A percentile compares a stretch with the other conserved stretches of the same genome.
Evolutionary conservation across 30 jellyfish, hydroid and myxozoan species (phyloP).

Genomic region (Aurelia sp.): DNA sequence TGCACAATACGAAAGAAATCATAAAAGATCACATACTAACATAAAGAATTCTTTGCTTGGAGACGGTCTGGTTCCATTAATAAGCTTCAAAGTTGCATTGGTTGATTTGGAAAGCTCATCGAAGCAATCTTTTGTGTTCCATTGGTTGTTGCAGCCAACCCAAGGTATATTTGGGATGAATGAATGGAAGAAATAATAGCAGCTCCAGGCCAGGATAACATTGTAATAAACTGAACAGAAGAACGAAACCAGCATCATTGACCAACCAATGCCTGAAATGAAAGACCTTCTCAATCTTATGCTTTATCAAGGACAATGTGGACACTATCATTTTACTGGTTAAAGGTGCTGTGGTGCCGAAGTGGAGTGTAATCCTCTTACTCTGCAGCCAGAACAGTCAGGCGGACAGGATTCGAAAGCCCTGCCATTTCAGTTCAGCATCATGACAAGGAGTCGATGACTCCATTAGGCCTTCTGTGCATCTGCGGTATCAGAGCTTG

Average conservation of each 20-base stretch:
- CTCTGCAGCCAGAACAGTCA: too few species aligned
- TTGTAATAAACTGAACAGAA: constrained; percentile 85
- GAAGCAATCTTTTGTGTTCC: constrained; percentile 77
- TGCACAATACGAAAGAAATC: neutral
- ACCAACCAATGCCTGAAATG: constrained; percentile 80
- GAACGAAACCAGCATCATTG: constrained; percentile 84
- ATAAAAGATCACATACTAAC: constrained; percentile 44
- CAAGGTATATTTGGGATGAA: constrained; percentile 79
- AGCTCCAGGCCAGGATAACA: constrained; percentile 96
- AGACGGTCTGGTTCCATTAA: constrained; percentile 50
- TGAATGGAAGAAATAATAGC: constrained; percentile 76
- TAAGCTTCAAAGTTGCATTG: neutral
- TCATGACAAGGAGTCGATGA: too few species aligned
- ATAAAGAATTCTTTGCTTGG: constrained; percentile 87
- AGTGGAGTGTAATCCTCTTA: too few species aligned
- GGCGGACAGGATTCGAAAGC: too few species aligned
- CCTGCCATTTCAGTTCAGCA: too few species aligned
- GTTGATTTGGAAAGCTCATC: constrained; percentile 40
- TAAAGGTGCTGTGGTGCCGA: too few species aligned
- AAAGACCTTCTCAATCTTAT: too few species aligned
- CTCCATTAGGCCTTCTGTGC: too few species aligned
- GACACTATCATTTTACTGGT: too few species aligned
- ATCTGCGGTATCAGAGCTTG: too few species aligned
- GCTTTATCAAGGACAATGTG: too few species aligned
- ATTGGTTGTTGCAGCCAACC: constrained; percentile 78